Conservation (phyloP, 2,888 invertebrate species). For the Apamea epomidion region DNA sequence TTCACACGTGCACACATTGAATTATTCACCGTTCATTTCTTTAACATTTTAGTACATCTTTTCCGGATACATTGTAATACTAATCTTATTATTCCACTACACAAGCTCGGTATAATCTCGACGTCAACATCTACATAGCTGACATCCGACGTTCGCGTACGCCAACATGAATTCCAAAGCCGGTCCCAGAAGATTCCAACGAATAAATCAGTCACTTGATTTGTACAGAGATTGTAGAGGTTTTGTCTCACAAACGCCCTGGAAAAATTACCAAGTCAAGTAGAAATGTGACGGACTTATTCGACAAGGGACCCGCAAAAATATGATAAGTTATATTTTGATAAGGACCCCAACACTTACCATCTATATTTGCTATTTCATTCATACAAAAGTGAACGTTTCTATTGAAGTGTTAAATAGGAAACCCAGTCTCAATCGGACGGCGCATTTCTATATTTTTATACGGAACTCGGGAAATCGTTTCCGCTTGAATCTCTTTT, state of each 20-base stretch:
- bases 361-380: slow-evolving; percentile 44
- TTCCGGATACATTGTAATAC: slow-evolving; percentile 24
- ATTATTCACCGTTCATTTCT: slow-evolving; percentile 5
- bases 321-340: slow-evolving; percentile 59
- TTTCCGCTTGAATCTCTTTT: slow-evolving; percentile 68
- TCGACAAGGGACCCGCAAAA: slow-evolving; percentile 40
- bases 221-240: slow-evolving; percentile 52
- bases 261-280: slow-evolving; percentile 56
- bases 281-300: slow-evolving; percentile 43
- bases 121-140: slow-evolving; percentile 40
- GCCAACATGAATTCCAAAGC: slow-evolving; percentile 50
- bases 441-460: slow-evolving; percentile 60
- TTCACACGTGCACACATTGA: slow-evolving; percentile 2
- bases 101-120: slow-evolving; percentile 32
- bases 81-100: slow-evolving; percentile 51
- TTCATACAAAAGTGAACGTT: slow-evolving; percentile 25
- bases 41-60: neutral
- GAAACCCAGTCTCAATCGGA: slow-evolving; percentile 47
- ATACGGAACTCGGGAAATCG: slow-evolving; percentile 48
- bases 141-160: slow-evolving; percentile 39
- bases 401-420: slow-evolving; percentile 41
- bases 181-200: slow-evolving; percentile 43
- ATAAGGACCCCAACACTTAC: slow-evolving; percentile 43
- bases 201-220: slow-evolving; percentile 64
- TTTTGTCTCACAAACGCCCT: slow-evolving; percentile 52